Base-by-base conservation (phyloP, 2,113 vertebrate genomes). In the Octodon degus region DNA sequence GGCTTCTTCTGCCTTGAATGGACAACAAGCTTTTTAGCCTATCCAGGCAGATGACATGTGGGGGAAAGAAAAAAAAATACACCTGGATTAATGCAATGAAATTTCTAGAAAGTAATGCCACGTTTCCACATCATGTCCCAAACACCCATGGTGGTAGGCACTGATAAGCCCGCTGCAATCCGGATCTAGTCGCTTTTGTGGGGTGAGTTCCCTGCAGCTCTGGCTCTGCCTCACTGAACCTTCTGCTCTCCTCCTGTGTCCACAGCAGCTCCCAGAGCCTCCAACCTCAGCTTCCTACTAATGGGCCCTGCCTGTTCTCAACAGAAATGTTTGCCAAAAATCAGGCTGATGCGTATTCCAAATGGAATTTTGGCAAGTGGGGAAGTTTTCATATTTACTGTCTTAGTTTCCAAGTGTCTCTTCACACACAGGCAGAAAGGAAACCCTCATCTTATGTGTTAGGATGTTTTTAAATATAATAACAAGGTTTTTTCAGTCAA, bases 401-500 rank as follows among this genome's bases (percentile, higher is more conserved):
- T 80, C 90, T 77, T 74, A 62, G 70, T 90, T 95, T 91, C 32
- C 16, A 50, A 34, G 19, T 67, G 86, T 95, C 27, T 93, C 40
- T 89, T 88, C 87, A 40, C 5, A 22, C 37, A 30, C 7, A 22
- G 32, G 82, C 72, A 72, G 83, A 82, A 37, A 47, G 72, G 74
- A 67, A 77, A 65, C 77, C 62, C 12, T 32, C 34, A 68, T 20
- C 30, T 60, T 90, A 55, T 34, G 11, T 20, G 50, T 22, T 86
- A 11, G 19, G 50, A 37, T 16, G 0, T 53, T 85, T 90, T 82
- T 34, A 85, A 86, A 72, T 81, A 90, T 81, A 96, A 86, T 37
- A 92, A 80, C 65, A 91, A 34, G 22, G 55, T 94, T 95, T 93
- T 90, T 70, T 19, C 6, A 74, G 90, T 90, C 88, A 95, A 55